Percentiles rank a stretch among this genome's conserved stretches.
Evolutionary conservation across 2,797 vertebrate genomes (phyloP).

Genomic region (Buphagus erythrorhynchus): DNA sequence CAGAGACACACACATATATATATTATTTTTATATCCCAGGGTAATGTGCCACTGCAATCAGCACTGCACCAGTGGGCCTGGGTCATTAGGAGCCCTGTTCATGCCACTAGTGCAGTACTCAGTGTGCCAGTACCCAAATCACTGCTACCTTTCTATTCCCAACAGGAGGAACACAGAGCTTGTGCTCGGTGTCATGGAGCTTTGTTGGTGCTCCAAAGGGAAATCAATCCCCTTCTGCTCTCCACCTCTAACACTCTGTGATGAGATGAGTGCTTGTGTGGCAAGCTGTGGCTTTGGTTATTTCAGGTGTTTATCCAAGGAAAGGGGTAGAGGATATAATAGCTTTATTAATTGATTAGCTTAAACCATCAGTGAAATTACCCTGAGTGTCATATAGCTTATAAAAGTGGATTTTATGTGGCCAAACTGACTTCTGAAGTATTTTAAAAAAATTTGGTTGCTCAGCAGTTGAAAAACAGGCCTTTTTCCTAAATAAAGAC

Average conservation of each 20-base stretch:
- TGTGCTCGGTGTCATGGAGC: background rate
- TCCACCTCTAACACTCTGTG: background rate
- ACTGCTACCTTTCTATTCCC: background rate
- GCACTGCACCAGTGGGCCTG: background rate
- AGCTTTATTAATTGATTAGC: too few species aligned
- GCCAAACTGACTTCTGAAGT: background rate
- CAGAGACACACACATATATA: background rate
- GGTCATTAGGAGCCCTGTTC: background rate
- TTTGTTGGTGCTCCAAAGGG: background rate
- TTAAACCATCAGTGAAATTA: background rate
- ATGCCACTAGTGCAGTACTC: background rate
- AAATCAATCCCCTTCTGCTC: background rate
- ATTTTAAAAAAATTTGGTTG: background rate
- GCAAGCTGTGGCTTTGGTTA: background rate
- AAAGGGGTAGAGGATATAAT: background rate
- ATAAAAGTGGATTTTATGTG: background rate
- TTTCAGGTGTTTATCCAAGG: background rate
- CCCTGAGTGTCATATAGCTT: background rate
- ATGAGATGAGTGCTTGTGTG: background rate
- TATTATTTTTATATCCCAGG: background rate
- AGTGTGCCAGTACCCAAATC: background rate
- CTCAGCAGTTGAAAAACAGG: background rate
- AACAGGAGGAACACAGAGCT: rapidly evolving
- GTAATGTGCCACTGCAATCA: background rate
- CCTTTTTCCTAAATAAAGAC: background rate